A percentile compares a stretch with the other conserved stretches of the same genome.
Conservation (phyloP, 37 sponge, comb jelly and placozoan species). For the Crambe crambe region DNA sequence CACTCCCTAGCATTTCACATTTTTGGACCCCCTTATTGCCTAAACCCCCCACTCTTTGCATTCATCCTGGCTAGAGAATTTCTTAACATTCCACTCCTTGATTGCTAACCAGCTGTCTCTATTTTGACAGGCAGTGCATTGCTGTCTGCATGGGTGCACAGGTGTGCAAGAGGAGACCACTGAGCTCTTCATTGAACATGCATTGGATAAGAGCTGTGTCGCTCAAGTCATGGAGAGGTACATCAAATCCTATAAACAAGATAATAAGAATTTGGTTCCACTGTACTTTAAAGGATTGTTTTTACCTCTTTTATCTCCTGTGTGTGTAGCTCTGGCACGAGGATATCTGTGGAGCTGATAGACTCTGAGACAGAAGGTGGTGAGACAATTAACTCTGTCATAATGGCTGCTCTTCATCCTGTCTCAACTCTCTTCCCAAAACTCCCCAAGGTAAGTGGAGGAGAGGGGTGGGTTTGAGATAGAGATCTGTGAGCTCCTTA, state of each 20-base stretch:
- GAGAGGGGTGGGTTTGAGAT: too few species aligned
- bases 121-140: conserved; percentile 63
- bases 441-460: conserved; percentile 53
- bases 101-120: too few species aligned
- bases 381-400: conserved; percentile 47
- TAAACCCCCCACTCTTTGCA: too few species aligned
- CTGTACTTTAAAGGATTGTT: too few species aligned
- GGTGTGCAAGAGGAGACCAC: conserved; percentile 6
- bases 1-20: too few species aligned
- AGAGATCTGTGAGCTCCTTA: too few species aligned
- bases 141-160: conserved; percentile 47
- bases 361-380: conserved; percentile 20
- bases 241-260: too few species aligned
- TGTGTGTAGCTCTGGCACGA: conserved; percentile 43
- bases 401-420: conserved; percentile 38
- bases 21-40: too few species aligned
- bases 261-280: too few species aligned
- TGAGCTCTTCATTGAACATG: conserved; percentile 26
- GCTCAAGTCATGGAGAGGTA: conserved; percentile 61
- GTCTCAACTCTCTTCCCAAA: conserved; percentile 34
- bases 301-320: too few species aligned
- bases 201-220: conserved; percentile 18
- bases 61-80: too few species aligned
- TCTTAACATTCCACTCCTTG: too few species aligned
- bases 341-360: conserved; percentile 50